Conservation (phyloP, 2,113 vertebrate genomes). For the Sus scrofa region T2T-Sscrofa CM000816.6:79380501-79381000, state of each 20-base stretch:
- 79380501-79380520: slow-evolving; percentile 91
- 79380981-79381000: neutral
- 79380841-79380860: neutral
- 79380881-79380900: neutral
- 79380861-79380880: slow-evolving; percentile 35
- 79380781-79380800: neutral
- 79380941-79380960: neutral
- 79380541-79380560: slow-evolving; percentile 87
- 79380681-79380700: neutral
- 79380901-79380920: neutral
- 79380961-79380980: neutral
- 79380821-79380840: neutral
- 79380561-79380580: slow-evolving; percentile 95
- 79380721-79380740: slow-evolving; percentile 38
- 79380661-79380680: slow-evolving; percentile 76
- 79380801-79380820: neutral
- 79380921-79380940: neutral
- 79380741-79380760: neutral
- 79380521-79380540: slow-evolving; percentile 81
- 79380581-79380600: slow-evolving; percentile 91
- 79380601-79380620: slow-evolving; percentile 87
- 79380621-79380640: slow-evolving; percentile 85
- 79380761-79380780: neutral
- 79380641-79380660: slow-evolving; percentile 83
- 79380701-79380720: slow-evolving; percentile 35